Conservation (phyloP, 2,888 invertebrate genomes). For the Rhyacophila evoluta region DNA sequence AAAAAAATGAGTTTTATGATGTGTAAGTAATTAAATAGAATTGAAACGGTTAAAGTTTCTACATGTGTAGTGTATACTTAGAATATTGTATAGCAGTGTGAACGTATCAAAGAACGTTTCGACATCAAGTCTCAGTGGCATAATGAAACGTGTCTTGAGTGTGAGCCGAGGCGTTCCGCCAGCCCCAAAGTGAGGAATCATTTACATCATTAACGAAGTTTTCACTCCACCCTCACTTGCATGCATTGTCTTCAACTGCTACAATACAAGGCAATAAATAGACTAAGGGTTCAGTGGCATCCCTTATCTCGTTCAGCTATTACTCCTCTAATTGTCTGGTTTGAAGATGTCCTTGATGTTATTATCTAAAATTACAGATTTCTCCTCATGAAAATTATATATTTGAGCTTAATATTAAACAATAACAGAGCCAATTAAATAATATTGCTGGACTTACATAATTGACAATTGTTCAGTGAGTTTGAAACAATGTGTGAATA, state of each 20-base stretch:
- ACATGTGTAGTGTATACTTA: too few relatives aligned
- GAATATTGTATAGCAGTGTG: not conserved
- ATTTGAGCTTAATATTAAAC: too few relatives aligned
- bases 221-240: not conserved
- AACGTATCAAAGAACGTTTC: not conserved
- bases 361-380: not conserved
- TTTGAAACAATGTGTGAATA: too few relatives aligned
- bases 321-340: not conserved
- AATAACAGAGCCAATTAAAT: too few relatives aligned
- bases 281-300: not conserved
- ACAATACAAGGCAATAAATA: conserved; percentile 2
- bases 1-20: too few relatives aligned
- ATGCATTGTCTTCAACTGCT: conserved; percentile 24
- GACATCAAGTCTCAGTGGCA: not conserved
- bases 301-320: not conserved
- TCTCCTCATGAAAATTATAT: too few relatives aligned
- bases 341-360: not conserved
- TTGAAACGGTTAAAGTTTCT: too few relatives aligned
- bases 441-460: too few relatives aligned
- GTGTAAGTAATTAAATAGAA: too few relatives aligned
- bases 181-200: conserved; percentile 12
- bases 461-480: too few relatives aligned
- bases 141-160: conserved; percentile 9
- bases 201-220: conserved; percentile 22
- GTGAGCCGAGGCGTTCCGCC: not conserved